Evolutionary conservation across 2,113 vertebrate species (phyloP).

Genomic region (Thamnophis sirtalis): DNA sequence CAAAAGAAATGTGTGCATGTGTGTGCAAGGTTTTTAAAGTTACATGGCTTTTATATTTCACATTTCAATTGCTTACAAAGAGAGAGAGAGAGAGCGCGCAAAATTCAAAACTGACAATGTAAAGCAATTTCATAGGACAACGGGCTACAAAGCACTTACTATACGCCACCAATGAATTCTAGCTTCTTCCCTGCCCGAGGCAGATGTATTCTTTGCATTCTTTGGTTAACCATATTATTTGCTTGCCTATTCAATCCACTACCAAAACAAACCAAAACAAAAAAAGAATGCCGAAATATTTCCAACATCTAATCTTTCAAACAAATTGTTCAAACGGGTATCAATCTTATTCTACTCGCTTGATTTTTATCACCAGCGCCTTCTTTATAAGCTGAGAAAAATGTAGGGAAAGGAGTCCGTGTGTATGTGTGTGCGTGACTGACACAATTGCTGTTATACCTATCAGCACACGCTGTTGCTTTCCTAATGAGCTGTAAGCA

Average conservation of each 20-base stretch:
- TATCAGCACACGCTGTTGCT: slow-evolving; percentile 11
- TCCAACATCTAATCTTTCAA: neutral
- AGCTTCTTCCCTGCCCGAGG: neutral
- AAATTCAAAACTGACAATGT: neutral
- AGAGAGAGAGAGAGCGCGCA: too few species aligned
- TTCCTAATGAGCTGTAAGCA: slow-evolving; percentile 35
- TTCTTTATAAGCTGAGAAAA: neutral
- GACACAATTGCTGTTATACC: slow-evolving; percentile 29
- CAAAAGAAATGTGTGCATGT: neutral
- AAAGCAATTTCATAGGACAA: neutral
- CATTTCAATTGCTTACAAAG: neutral
- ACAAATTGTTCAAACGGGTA: neutral
- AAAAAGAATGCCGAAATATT: neutral
- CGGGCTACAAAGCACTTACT: neutral
- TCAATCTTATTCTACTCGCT: neutral
- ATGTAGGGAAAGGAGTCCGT: neutral
- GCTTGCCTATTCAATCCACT: neutral
- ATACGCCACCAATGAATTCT: neutral
- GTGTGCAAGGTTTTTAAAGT: neutral
- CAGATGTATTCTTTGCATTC: neutral
- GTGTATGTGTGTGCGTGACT: neutral
- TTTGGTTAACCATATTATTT: neutral
- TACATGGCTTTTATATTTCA: neutral
- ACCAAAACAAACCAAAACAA: neutral
- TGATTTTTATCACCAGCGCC: neutral